Evolutionary conservation across 1,140 invertebrate species (phyloP).

Genomic region (Leptopilina clavipes): DNA sequence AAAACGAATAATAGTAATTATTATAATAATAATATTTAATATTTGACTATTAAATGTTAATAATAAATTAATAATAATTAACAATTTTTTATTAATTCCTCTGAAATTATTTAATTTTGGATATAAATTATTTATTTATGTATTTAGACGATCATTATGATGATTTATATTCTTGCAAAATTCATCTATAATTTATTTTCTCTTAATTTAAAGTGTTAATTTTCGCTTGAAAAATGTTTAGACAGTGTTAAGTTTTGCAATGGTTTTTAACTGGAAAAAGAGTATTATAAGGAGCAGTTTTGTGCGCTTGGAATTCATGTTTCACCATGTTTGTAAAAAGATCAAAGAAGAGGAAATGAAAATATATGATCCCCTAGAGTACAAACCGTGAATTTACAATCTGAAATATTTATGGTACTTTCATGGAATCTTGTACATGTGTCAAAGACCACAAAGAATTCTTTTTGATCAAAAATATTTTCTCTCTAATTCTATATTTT

Average conservation of each 20-base stretch:
- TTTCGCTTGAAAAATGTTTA: no score
- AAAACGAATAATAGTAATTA: no score
- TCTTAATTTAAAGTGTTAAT: no score
- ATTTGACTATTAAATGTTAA: no score
- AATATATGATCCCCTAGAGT: slow-evolving; percentile 15
- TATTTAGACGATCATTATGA: no score
- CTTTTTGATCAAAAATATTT: background rate
- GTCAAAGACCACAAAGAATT: background rate
- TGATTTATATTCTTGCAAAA: no score
- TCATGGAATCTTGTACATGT: background rate
- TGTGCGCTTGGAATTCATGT: background rate
- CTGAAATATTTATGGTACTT: background rate
- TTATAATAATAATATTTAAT: no score
- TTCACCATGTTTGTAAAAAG: background rate
- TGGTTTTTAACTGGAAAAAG: background rate
- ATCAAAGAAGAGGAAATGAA: slow-evolving; percentile 28
- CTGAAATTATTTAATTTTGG: no score
- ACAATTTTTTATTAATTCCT: no score
- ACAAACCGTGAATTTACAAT: slow-evolving; percentile 6
- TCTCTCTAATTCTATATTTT: no score
- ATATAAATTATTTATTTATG: no score
- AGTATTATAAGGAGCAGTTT: background rate
- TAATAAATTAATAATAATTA: no score
- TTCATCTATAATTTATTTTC: background rate
- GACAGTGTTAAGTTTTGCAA: background rate